Conservation (phyloP, 2,113 vertebrate species). For the Nycticebus coucang region DNA sequence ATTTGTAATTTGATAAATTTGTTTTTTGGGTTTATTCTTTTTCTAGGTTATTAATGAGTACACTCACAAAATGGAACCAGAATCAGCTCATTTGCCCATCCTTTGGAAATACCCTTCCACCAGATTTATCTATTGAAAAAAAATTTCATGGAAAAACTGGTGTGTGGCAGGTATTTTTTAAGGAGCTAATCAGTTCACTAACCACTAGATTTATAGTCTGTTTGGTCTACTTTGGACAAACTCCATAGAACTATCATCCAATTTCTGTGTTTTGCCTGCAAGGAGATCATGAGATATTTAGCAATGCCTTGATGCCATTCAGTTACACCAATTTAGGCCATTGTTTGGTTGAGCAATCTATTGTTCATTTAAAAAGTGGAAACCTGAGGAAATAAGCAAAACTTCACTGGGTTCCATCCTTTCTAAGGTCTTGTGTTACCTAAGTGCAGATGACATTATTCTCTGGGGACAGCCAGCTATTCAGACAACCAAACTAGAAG, state of each 20-base stretch:
- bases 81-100: not conserved
- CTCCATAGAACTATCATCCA: not conserved
- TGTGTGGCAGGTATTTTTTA: not conserved
- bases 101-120: not conserved
- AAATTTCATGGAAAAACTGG: not conserved
- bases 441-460: not conserved
- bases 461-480: not conserved
- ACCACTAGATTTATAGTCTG: constrained; percentile 42
- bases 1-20: constrained; percentile 3
- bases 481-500: not conserved
- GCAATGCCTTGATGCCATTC: not conserved
- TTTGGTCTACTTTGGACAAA: not conserved
- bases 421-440: not conserved
- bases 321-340: not conserved
- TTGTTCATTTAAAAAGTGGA: not conserved
- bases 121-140: not conserved
- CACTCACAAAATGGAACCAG: not conserved
- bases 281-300: not conserved
- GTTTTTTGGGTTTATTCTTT: not conserved
- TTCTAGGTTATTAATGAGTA: not conserved
- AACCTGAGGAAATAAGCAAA: not conserved
- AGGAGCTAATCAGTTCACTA: not conserved
- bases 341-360: not conserved
- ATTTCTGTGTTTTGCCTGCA: constrained; percentile 27
- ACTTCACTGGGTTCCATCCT: not conserved